Base-by-base conservation (phyloP, 2,888 invertebrate species). In the Melanotus villosus region DNA sequence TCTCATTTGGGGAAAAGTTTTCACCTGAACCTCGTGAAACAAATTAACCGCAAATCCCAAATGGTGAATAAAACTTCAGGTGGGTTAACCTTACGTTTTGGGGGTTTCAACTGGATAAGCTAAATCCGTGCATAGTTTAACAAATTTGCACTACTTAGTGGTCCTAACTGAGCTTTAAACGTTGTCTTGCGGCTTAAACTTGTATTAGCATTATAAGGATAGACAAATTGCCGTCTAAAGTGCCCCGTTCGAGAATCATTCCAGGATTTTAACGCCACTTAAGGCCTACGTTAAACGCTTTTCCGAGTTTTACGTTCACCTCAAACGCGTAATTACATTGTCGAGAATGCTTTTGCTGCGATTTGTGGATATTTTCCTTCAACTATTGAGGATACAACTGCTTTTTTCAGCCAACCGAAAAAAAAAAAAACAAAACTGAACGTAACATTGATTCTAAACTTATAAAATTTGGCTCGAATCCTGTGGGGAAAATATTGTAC, bases 171-270 rank as follows among this genome's bases (percentile, higher is more conserved):
- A 23, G 47, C 47, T 47, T 47, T 47, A 47, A 47, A 23, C 47
- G 47, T 21, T 47, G 23, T 47, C 47, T 47, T 47, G 47, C 47
- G 47, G 47, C 47, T 47, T 47, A 47, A 21, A 23, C 19, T 12
- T 6, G 47, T 34, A 52, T 52, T 52, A 52, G 32, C 32, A 52
- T 52, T 52, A 32, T 34, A 16, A 12, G 52, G 18, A 30, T 52
- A 52, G 32, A 52, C 52, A 52, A 52, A 52, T 34, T 52, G 52
- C 52, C 10, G 52, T 32, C 52, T 52, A 30, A 52, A 52, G 52
- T 52, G 52, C 52, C 52, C 52, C 52, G 32, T 52, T 52, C 52
- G 32, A 52, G 52, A 16, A 32, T 52, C 34, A 16, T 52, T 50
- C 12, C 50, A 14, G 26, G 52, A 52, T 34, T 52, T 32, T 52